A percentile compares a stretch with the other conserved stretches of the same genome.
phyloP scores from a whole-genome alignment of 1,140 invertebrate species.

The Pseudomyrmex gracilis region DNA sequence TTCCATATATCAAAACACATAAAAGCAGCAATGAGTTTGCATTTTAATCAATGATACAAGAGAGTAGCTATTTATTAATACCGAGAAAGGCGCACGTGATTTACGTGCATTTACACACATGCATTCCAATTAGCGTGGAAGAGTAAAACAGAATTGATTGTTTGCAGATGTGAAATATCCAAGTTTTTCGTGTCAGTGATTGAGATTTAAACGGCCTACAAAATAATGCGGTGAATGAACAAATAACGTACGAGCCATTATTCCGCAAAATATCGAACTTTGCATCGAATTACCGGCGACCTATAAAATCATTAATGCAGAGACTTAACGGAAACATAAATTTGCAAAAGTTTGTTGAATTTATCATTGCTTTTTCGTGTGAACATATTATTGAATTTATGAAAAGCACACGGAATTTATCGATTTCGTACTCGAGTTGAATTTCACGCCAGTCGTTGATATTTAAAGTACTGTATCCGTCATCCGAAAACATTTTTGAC shows the following conservation, averaged over 20 bases:
- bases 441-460: slow-evolving; percentile 46
- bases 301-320: slow-evolving; percentile 8
- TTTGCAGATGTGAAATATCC: slow-evolving; percentile 59
- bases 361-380: background rate
- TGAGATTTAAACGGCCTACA: slow-evolving; percentile 59
- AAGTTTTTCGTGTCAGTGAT: slow-evolving; percentile 19
- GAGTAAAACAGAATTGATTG: slow-evolving; percentile 56
- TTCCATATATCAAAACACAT: slow-evolving; percentile 15
- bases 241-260: slow-evolving; percentile 44
- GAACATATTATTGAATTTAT: slow-evolving; percentile 17
- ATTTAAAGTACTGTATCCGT: slow-evolving; percentile 21
- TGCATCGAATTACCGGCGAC: slow-evolving; percentile 48
- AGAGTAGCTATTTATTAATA: slow-evolving; percentile 62
- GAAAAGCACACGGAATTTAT: slow-evolving; percentile 45
- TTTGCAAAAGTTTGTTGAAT: background rate
- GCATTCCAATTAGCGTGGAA: slow-evolving; percentile 54
- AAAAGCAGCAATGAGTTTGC: slow-evolving; percentile 59
- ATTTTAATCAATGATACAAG: slow-evolving; percentile 56
- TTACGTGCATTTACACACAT: slow-evolving; percentile 48
- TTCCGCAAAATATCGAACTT: slow-evolving; percentile 39
- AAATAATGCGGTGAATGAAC: slow-evolving; percentile 40
- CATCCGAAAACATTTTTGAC: background rate
- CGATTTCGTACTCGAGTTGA: slow-evolving; percentile 59
- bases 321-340: background rate
- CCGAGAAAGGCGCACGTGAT: slow-evolving; percentile 50